Conservation (phyloP, 2,113 vertebrate genomes). For the Podocnemis expansa region DNA sequence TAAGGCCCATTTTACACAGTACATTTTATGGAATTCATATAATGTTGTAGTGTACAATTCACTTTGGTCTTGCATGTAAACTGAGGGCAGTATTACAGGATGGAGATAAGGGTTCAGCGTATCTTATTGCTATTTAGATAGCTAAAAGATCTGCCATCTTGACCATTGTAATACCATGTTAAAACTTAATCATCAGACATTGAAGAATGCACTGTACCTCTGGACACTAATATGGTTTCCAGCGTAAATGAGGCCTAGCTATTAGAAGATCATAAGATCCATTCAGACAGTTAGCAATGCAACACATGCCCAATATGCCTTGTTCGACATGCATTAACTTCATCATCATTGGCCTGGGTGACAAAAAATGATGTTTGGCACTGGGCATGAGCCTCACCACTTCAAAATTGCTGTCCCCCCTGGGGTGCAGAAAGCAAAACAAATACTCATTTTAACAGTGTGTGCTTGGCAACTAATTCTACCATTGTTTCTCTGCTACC, state of each 20-base stretch:
- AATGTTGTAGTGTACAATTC: not conserved
- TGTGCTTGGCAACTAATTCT: not conserved
- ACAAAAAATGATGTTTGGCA: not conserved
- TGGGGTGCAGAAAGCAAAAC: not conserved
- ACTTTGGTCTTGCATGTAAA: not conserved
- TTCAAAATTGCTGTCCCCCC: not conserved
- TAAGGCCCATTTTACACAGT: not conserved
- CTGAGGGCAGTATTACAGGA: not conserved
- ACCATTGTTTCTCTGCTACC: not conserved
- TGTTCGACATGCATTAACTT: not conserved
- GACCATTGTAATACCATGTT: not conserved
- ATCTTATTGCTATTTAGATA: not conserved
- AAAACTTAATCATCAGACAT: not conserved
- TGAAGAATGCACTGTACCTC: not conserved
- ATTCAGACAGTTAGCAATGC: not conserved
- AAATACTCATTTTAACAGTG: not conserved
- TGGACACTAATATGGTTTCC: not conserved
- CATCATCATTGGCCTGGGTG: not conserved
- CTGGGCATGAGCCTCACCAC: not conserved
- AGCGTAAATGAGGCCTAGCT: not conserved
- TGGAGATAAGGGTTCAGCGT: not conserved
- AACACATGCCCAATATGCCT: not conserved
- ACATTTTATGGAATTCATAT: not conserved
- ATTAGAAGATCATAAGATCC: not conserved
- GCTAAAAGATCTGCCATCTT: not conserved